Evolutionary conservation across 2,113 vertebrate genomes (phyloP).

Genomic region (Rhegmatorhina hoffmannsi): DNA sequence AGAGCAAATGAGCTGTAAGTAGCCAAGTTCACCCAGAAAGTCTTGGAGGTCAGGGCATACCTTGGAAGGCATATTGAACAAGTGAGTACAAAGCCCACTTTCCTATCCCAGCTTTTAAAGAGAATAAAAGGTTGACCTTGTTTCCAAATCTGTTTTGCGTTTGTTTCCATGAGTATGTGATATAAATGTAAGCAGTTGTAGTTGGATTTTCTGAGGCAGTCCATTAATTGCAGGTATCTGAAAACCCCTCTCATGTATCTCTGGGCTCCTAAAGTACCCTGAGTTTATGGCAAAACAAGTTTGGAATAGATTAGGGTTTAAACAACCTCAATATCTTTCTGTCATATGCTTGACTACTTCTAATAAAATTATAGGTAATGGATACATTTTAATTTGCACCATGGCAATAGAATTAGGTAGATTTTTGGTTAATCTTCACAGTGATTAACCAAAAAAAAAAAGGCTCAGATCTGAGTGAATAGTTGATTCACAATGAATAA

Average conservation of each 20-base stretch:
- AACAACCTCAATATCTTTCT: neutral
- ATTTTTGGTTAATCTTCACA: neutral
- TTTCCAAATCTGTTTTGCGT: neutral
- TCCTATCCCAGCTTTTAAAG: neutral
- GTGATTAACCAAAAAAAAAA: constrained; percentile 39
- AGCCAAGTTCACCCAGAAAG: neutral
- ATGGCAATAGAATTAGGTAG: constrained; percentile 7
- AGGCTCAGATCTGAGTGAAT: constrained; percentile 1
- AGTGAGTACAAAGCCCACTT: neutral
- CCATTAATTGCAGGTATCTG: neutral
- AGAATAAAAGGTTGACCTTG: neutral
- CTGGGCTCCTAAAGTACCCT: neutral
- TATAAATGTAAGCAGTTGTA: neutral
- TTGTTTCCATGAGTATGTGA: neutral
- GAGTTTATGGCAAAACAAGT: neutral
- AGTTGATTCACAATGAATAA: constrained; percentile 24
- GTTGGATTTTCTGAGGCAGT: neutral
- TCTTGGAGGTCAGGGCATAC: neutral
- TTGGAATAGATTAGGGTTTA: neutral
- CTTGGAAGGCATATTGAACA: neutral
- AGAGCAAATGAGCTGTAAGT: neutral
- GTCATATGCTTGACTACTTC: neutral
- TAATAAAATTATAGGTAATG: neutral
- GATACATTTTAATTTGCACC: neutral
- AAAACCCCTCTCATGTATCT: neutral